A percentile compares a stretch with the other conserved stretches of the same genome.
phyloP scores from a whole-genome alignment of 2,888 invertebrate species.

The Dasypolia templi region DNA sequence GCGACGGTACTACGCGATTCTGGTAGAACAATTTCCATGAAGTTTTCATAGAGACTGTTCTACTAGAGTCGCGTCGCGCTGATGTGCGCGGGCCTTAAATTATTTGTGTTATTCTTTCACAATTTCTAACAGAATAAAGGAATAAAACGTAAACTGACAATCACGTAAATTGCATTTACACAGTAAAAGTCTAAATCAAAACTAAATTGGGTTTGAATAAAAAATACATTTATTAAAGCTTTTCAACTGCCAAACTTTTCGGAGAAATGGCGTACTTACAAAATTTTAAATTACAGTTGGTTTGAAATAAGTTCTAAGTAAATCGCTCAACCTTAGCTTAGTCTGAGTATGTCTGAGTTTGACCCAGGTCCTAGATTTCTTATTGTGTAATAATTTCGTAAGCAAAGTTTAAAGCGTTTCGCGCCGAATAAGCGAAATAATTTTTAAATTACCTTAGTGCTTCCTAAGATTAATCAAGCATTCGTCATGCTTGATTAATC shows the following conservation, averaged over 20 bases:
- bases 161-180: conserved; percentile 43
- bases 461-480: not conserved
- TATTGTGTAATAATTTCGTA: conserved; percentile 45
- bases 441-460: conserved; percentile 7
- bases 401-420: conserved; percentile 40
- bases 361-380: conserved; percentile 19
- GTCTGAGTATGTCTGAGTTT: conserved; percentile 13
- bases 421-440: conserved; percentile 24
- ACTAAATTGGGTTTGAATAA: conserved; percentile 30
- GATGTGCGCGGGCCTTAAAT: too few relatives aligned
- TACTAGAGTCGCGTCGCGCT: too few relatives aligned
- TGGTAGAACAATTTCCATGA: too few relatives aligned
- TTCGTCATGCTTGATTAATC: not conserved
- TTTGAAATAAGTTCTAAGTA: conserved; percentile 37
- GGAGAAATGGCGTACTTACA: conserved; percentile 8
- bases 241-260: conserved; percentile 43
- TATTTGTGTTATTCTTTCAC: not conserved
- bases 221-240: conserved; percentile 37
- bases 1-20: too few relatives aligned
- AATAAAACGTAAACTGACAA: conserved; percentile 14
- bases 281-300: conserved; percentile 30
- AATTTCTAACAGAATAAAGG: not conserved
- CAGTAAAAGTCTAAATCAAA: conserved; percentile 30
- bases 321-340: conserved; percentile 38
- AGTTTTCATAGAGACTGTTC: too few relatives aligned